These are phyloP conservation scores for Clinocottus analis DNA, from an alignment of 2,113 vertebrate genomes.

Conservation along the genomic window DNA sequence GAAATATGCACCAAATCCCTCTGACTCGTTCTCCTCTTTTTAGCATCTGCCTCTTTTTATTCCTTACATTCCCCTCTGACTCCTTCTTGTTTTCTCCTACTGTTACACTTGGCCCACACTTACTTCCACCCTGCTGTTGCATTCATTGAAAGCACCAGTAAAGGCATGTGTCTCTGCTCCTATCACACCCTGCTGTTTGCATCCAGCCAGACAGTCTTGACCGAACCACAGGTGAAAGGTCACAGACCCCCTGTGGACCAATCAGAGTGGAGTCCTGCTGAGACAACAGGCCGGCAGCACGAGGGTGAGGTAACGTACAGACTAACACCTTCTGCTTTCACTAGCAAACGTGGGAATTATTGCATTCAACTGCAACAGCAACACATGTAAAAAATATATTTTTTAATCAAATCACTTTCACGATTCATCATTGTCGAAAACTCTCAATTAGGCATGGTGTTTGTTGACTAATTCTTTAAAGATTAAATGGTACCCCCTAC, in stretches of 20 bases:
- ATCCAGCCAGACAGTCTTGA: slow-evolving; percentile 20
- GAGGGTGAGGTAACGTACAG: neutral
- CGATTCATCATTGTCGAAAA: slow-evolving; percentile 1
- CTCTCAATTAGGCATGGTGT: slow-evolving; percentile 7
- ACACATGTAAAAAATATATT: neutral
- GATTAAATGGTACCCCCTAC: slow-evolving; percentile 24
- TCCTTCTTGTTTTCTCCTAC: slow-evolving; percentile 28
- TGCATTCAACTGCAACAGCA: neutral
- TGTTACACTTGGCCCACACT: neutral
- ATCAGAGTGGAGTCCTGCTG: slow-evolving; percentile 45
- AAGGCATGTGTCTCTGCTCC: neutral
- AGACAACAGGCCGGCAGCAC: neutral
- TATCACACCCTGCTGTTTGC: slow-evolving; percentile 13
- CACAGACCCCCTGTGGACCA: slow-evolving; percentile 27
- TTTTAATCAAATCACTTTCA: neutral
- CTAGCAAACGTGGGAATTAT: neutral
- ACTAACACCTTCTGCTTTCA: neutral
- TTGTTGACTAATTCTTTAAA: slow-evolving; percentile 39
- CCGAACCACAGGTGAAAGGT: slow-evolving; percentile 53
- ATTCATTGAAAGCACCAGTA: neutral
- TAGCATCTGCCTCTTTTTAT: neutral
- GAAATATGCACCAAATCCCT: slow-evolving; percentile 27
- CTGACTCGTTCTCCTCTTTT: neutral
- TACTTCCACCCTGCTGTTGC: slow-evolving; percentile 5
- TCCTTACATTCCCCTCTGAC: slow-evolving; percentile 7